Evolutionary conservation across 2,888 invertebrate species (phyloP).

Genomic region (Steromphala cineraria): DNA sequence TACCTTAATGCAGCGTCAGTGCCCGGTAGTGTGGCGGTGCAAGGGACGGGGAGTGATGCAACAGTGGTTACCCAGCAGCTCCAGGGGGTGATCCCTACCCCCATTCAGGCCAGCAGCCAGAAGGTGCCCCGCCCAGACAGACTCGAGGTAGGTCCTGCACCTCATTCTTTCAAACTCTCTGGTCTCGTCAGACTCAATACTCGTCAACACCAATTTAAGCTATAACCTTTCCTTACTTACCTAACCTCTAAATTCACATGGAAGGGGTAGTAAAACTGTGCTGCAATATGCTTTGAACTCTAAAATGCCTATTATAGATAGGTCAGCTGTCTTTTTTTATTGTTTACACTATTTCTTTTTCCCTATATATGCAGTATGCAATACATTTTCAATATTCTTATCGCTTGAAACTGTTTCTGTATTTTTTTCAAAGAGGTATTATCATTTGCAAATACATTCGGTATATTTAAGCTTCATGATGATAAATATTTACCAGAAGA

Average conservation of each 20-base stretch:
- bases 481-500: too few species aligned
- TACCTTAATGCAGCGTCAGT: slow-evolving; percentile 50
- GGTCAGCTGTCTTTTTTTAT: background rate
- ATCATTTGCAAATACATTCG: too few species aligned
- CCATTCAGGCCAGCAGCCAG: slow-evolving; percentile 77
- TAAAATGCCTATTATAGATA: background rate
- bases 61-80: slow-evolving; percentile 51
- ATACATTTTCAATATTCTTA: too few species aligned
- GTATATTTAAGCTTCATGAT: too few species aligned
- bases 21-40: slow-evolving; percentile 49
- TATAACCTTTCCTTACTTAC: background rate
- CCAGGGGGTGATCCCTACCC: slow-evolving; percentile 55
- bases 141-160: slow-evolving; percentile 86
- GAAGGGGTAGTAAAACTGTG: background rate
- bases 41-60: slow-evolving; percentile 48
- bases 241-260: background rate
- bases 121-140: slow-evolving; percentile 95
- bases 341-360: background rate
- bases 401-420: too few species aligned
- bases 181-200: background rate
- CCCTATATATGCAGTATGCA: too few species aligned
- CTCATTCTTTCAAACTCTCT: background rate
- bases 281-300: background rate
- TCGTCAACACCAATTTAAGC: background rate
- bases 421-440: too few species aligned